These are phyloP conservation scores for Eumerus sabulonum DNA, from an alignment of 2,888 invertebrate genomes.

Conservation along the genomic window DNA sequence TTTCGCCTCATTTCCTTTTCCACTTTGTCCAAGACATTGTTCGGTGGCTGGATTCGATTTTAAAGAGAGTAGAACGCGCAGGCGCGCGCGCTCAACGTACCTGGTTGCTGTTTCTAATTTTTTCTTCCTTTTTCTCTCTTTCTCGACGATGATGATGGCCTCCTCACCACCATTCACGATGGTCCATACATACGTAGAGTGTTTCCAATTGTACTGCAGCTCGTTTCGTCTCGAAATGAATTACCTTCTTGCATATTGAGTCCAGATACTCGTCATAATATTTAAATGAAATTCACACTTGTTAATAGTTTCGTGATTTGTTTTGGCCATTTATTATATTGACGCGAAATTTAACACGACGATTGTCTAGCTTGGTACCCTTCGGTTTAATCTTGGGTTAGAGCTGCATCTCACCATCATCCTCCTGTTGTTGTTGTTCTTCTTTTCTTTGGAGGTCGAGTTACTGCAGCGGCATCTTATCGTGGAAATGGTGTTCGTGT, in stretches of 20 bases:
- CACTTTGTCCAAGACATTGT: constrained; percentile 46
- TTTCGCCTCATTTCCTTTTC: constrained; percentile 44
- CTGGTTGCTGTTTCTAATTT: constrained; percentile 7
- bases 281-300: constrained; percentile 76
- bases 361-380: constrained; percentile 57
- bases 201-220: constrained; percentile 54
- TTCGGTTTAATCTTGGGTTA: constrained; percentile 67
- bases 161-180: constrained; percentile 62
- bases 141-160: constrained; percentile 62
- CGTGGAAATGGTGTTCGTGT: constrained; percentile 56
- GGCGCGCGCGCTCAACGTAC: constrained; percentile 35
- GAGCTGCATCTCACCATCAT: constrained; percentile 56
- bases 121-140: constrained; percentile 11
- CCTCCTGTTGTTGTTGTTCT: constrained; percentile 70
- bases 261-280: constrained; percentile 66
- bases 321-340: constrained; percentile 71
- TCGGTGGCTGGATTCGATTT: constrained; percentile 24
- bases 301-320: constrained; percentile 72
- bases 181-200: constrained; percentile 58
- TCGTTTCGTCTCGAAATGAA: constrained; percentile 61
- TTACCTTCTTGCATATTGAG: constrained; percentile 32
- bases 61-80: constrained; percentile 8
- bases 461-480: constrained; percentile 34
- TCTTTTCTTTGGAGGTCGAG: constrained; percentile 56
- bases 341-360: constrained; percentile 70